Evolutionary conservation across 2,888 invertebrate genomes (phyloP).

Genomic region (Eremobia ochroleuca): DNA sequence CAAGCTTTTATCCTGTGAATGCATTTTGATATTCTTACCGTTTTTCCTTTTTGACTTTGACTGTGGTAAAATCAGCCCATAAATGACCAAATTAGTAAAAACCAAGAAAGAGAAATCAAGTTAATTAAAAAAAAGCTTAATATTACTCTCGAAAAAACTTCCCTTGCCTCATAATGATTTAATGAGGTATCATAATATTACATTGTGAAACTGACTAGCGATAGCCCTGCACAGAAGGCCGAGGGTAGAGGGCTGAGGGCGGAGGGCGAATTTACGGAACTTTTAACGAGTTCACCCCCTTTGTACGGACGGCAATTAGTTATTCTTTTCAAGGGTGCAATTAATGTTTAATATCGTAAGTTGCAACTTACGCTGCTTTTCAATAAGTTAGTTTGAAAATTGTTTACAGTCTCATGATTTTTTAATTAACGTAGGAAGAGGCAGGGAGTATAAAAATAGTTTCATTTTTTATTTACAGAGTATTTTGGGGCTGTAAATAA

Average conservation of each 20-base stretch:
- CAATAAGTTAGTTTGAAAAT: conserved; percentile 33
- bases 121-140: conserved; percentile 9
- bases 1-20: too few relatives aligned
- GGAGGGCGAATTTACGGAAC: conserved; percentile 65
- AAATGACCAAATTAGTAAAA: background rate
- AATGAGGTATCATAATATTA: conserved; percentile 18
- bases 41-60: background rate
- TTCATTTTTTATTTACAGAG: too few relatives aligned
- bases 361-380: conserved; percentile 42
- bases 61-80: background rate
- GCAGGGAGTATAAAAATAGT: background rate
- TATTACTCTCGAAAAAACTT: background rate
- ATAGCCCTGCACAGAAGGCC: conserved; percentile 50
- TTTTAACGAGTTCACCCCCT: conserved; percentile 77
- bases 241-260: conserved; percentile 19
- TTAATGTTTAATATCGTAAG: conserved; percentile 70
- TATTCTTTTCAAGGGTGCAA: conserved; percentile 75
- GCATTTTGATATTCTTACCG: background rate
- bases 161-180: background rate
- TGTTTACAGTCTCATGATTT: conserved; percentile 10
- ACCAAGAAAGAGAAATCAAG: background rate
- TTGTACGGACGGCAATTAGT: conserved; percentile 74
- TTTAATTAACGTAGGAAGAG: conserved; percentile 1
- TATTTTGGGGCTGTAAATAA: too few relatives aligned
- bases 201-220: conserved; percentile 5